Evolutionary conservation across 2,888 invertebrate species (phyloP), one percentile per base, ranked within the genome.

Genomic region (Nomada hirtipes): DNA sequence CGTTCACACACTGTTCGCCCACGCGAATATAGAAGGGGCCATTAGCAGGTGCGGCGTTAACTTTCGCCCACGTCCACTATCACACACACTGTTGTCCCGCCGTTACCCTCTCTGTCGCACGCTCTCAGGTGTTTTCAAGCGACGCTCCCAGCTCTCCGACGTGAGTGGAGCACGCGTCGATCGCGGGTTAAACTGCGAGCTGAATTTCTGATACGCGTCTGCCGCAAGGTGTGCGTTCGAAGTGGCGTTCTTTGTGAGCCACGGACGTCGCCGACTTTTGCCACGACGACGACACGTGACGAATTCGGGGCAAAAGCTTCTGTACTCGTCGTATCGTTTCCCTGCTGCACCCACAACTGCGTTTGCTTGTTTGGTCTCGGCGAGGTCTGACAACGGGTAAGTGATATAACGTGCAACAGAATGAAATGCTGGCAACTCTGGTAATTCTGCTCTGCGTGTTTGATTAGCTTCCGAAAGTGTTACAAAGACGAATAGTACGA

Each of bases 11-110:
- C 2, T 55, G 67, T 23, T 36, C 15, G 53, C 13, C 23, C n/a
- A 52, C 26, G 47, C 47, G 47, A 47, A 47, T 47, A 64, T 64
- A 68, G 80, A 71, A 76, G 65, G 53, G 36, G 71, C 82, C 82
- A 82, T 82, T 82, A 81, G 73, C 69, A 74, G 70, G 72, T 69
- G 69, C 64, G 23, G 20, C 60, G 57, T 73, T 76, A 72, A 81
- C 81, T 76, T 80, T 81, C 64, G 29, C 64, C 53, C 68, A 20
- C 36, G 29, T 9, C 20, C 53, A 59, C 50, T 50, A 59, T 57
- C 63, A 23, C 74, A 44, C 42, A n/a, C 1, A 15, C 4, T 18
- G 4, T n/a, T 36, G 0, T 26, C 20, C 60, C 52, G 13, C 53
- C 20, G 4, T 23, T 61, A 10, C 44, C 64, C n/a, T 76, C 57